These are phyloP conservation scores for Mercenaria mercenaria DNA, from an alignment of 1,140 invertebrate species.

Conservation along the genomic window DNA sequence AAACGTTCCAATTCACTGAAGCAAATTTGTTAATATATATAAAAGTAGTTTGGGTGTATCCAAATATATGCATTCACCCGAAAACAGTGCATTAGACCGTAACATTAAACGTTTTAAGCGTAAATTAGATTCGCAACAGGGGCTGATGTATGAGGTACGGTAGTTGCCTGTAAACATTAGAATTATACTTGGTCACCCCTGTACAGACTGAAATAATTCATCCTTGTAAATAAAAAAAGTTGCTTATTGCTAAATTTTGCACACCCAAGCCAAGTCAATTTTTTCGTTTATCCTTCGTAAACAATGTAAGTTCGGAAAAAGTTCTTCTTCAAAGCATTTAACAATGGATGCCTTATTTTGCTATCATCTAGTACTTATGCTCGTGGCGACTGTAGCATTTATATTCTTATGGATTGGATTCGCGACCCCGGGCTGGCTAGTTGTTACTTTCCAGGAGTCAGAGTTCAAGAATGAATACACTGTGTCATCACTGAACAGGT, in stretches of 20 bases:
- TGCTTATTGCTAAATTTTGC: background rate
- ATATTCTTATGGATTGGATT: constrained; percentile 33
- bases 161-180: no score
- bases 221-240: background rate
- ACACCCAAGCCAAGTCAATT: background rate
- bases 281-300: no score
- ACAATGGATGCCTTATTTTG: constrained; percentile 49
- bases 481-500: constrained; percentile 54
- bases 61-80: background rate
- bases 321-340: no score
- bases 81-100: background rate
- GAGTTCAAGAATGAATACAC: constrained; percentile 1
- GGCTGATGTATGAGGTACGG: background rate
- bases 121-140: background rate
- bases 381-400: constrained; percentile 38
- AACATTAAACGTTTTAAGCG: background rate
- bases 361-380: constrained; percentile 47
- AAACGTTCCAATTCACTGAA: background rate
- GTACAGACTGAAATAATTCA: background rate
- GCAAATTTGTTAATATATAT: background rate
- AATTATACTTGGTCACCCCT: no score
- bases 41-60: constrained; percentile 15
- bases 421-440: constrained; percentile 49
- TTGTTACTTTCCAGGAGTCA: constrained; percentile 50
- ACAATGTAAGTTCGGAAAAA: no score